Evolutionary conservation across 2,888 invertebrate genomes (phyloP).

Genomic region (Netelia fuscicornis): DNA sequence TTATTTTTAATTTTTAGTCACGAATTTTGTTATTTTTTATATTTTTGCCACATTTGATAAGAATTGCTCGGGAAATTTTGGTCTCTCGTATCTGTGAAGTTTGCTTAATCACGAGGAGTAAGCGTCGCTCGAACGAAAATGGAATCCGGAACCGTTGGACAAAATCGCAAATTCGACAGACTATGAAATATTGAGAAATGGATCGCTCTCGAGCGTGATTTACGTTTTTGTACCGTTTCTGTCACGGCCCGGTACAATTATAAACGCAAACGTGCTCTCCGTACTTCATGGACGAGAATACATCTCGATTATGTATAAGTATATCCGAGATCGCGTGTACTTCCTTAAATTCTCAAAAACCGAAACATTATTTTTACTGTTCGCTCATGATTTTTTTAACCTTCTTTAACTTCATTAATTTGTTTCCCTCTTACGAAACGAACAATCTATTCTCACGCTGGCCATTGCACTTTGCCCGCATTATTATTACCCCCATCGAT

Average conservation of each 20-base stretch:
- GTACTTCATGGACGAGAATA: no score
- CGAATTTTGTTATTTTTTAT: no score
- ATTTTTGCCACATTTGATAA: no score
- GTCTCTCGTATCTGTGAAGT: no score
- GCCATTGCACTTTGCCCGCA: background rate
- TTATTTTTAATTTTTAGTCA: no score
- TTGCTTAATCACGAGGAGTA: no score
- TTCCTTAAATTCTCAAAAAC: background rate
- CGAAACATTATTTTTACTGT: background rate
- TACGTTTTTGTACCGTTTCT: background rate
- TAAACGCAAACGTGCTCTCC: background rate
- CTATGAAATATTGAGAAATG: background rate
- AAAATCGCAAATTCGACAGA: background rate
- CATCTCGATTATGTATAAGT: no score
- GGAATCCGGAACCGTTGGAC: no score
- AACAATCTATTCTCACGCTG: conserved; percentile 21
- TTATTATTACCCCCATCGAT: conserved; percentile 5
- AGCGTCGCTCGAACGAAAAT: no score
- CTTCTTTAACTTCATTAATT: no score
- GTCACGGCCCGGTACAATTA: conserved; percentile 26
- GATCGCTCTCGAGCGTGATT: background rate
- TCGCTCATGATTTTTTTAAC: no score
- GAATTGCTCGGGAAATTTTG: no score
- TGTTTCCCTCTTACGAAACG: background rate
- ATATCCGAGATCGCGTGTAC: background rate